Percentiles rank a stretch among this genome's conserved stretches.
Conservation (phyloP, 2,888 invertebrate genomes). For the Oxyteleia sp. region DNA sequence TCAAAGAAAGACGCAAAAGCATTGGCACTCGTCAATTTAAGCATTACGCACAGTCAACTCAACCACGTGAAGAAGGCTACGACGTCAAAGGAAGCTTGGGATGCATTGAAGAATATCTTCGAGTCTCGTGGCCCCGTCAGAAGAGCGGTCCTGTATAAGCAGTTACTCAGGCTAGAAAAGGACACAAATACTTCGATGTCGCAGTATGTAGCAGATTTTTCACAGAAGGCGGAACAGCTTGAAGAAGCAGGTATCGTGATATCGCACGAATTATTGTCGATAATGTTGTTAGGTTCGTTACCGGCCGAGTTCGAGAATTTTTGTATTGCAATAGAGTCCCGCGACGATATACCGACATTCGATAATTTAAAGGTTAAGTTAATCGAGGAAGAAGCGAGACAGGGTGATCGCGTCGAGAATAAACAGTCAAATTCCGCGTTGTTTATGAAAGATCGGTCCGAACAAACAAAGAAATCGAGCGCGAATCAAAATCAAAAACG, state of each 20-base stretch:
- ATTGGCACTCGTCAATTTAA: constrained; percentile 52
- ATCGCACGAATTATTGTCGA: constrained; percentile 19
- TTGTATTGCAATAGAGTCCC: constrained; percentile 36
- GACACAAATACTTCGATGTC: constrained; percentile 43
- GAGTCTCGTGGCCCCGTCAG: constrained; percentile 72
- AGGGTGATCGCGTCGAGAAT: neutral
- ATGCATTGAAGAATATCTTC: constrained; percentile 30
- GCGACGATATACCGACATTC: constrained; percentile 52
- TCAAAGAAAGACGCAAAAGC: constrained; percentile 62
- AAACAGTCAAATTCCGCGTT: constrained; percentile 19
- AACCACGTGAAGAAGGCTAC: constrained; percentile 21
- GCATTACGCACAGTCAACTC: constrained; percentile 36
- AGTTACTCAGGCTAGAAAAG: constrained; percentile 67
- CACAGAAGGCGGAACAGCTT: constrained; percentile 20
- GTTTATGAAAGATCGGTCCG: neutral
- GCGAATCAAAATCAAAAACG: neutral
- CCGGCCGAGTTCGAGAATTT: constrained; percentile 65
- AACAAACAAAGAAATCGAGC: neutral
- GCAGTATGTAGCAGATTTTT: constrained; percentile 62
- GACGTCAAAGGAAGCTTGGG: constrained; percentile 19
- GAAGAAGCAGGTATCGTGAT: neutral
- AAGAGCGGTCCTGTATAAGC: constrained; percentile 72
- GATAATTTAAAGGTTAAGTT: constrained; percentile 50
- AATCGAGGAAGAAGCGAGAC: constrained; percentile 54
- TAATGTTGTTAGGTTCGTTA: constrained; percentile 67